Evolutionary conservation across 2,888 invertebrate species (phyloP).

Genomic region (Ornithoptera priamus): DNA sequence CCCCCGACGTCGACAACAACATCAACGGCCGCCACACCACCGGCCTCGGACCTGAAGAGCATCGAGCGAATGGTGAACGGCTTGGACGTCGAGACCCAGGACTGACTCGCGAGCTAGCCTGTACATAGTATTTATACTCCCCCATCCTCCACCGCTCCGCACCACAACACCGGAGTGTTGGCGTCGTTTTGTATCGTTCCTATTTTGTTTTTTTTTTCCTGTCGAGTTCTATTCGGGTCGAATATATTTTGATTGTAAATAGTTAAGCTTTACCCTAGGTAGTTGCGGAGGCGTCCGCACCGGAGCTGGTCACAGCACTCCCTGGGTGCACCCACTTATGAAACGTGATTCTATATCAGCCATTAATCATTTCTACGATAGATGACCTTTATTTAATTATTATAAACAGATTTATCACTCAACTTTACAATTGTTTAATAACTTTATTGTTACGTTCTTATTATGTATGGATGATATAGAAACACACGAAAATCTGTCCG

Average conservation of each 20-base stretch:
- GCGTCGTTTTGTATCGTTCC: constrained; percentile 77
- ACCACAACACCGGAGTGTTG: constrained; percentile 43
- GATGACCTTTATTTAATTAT: neutral
- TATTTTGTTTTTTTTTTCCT: constrained; percentile 70
- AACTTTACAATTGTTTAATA: neutral
- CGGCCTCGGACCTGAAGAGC: constrained; percentile 92
- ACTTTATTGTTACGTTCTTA: neutral
- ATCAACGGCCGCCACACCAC: constrained; percentile 76
- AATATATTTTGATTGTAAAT: constrained; percentile 71
- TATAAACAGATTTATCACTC: neutral
- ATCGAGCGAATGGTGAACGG: constrained; percentile 99
- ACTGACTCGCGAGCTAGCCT: constrained; percentile 62
- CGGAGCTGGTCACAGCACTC: constrained; percentile 35
- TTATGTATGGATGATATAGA: constrained; percentile 20
- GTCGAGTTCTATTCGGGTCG: constrained; percentile 77
- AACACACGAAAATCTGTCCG: constrained; percentile 29
- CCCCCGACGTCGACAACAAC: constrained; percentile 77
- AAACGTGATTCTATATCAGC: constrained; percentile 36
- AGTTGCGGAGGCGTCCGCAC: constrained; percentile 32
- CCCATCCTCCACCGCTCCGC: constrained; percentile 37
- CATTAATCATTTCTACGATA: constrained; percentile 4
- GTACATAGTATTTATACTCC: constrained; percentile 76
- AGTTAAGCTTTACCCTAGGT: constrained; percentile 70
- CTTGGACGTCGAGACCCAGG: constrained; percentile 89
- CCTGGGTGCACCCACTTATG: constrained; percentile 29